phyloP scores from a whole-genome alignment of 2,797 vertebrate species.

The Chaetodon trifasciatus region DNA sequence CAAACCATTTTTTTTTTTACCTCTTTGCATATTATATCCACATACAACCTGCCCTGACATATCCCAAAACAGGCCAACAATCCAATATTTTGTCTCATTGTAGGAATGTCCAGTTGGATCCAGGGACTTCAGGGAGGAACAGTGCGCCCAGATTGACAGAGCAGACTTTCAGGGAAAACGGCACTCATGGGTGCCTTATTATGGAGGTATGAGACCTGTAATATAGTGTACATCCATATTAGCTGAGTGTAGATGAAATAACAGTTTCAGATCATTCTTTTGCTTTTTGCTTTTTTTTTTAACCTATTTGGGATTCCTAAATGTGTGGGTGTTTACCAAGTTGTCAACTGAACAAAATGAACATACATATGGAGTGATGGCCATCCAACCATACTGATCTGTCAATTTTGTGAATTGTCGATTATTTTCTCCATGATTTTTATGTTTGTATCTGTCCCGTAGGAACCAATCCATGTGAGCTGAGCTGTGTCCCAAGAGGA shows the following conservation, averaged over 20 bases:
- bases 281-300: neutral
- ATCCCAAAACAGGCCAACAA: neutral
- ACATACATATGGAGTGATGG: neutral
- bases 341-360: neutral
- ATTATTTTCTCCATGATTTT: neutral
- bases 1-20: neutral
- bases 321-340: neutral
- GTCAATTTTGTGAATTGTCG: neutral
- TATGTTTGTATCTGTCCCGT: neutral
- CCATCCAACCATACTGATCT: neutral
- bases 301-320: neutral
- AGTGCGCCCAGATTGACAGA: constrained; percentile 91
- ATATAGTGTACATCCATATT: neutral
- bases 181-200: constrained; percentile 92
- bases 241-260: neutral
- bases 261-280: neutral
- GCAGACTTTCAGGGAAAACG: constrained; percentile 88
- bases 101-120: constrained; percentile 85
- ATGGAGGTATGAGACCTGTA: constrained; percentile 86
- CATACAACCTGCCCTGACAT: neutral
- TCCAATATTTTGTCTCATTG: constrained; percentile 6
- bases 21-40: neutral
- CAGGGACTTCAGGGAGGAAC: constrained; percentile 91
- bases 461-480: constrained; percentile 92
- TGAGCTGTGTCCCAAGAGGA: constrained; percentile 94